A percentile compares a stretch with the other conserved stretches of the same genome.
Conservation (phyloP, 2,113 vertebrate genomes). For the Elgaria multicarinata region DNA sequence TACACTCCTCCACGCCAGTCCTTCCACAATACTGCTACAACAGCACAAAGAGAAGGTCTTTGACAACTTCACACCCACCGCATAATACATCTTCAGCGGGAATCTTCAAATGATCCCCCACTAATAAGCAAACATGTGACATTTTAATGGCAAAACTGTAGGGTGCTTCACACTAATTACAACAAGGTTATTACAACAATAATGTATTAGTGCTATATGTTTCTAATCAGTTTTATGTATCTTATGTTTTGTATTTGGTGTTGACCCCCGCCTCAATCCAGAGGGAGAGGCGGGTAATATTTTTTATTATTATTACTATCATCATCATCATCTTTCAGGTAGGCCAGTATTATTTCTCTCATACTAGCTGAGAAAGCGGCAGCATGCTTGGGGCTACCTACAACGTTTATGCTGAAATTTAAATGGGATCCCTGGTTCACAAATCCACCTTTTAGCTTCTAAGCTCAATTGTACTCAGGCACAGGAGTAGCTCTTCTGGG, state of each 20-base stretch:
- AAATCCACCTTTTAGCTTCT: not conserved
- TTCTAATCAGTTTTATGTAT: too few species aligned
- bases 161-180: not conserved
- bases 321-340: too few species aligned
- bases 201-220: too few species aligned
- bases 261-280: too few species aligned
- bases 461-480: not conserved
- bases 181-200: too few species aligned
- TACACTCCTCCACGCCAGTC: not conserved
- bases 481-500: not conserved
- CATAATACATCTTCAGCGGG: not conserved
- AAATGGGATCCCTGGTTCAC: not conserved
- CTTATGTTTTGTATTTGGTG: too few species aligned
- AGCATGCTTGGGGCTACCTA: too few species aligned
- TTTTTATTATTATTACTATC: too few species aligned
- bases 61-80: not conserved
- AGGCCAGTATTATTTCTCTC: not conserved
- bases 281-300: too few species aligned
- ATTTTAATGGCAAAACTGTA: not conserved
- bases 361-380: not conserved
- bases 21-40: not conserved
- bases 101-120: not conserved
- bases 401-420: not conserved
- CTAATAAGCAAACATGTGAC: not conserved
- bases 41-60: not conserved